These are phyloP conservation scores for Herpailurus yagouaroundi DNA, from an alignment of 2,113 vertebrate species.

Conservation along the genomic window DNA sequence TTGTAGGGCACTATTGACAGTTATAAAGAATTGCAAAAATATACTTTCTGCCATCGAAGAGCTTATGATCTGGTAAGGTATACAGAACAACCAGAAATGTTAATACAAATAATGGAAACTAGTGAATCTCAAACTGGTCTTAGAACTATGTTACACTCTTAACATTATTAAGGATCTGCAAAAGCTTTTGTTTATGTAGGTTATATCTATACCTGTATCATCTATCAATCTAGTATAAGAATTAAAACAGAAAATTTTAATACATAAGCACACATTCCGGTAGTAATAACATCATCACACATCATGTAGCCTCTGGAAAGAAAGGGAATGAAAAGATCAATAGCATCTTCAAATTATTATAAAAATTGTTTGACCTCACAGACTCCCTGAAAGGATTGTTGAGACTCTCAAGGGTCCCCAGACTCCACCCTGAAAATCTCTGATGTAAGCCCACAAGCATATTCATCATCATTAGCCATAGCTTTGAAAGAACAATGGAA, in stretches of 20 bases:
- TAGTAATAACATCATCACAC: neutral
- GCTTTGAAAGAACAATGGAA: neutral
- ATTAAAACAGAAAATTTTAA: neutral
- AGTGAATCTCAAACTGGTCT: neutral
- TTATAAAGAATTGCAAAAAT: neutral
- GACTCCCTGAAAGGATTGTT: neutral
- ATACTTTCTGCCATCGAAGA: neutral
- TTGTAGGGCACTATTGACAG: neutral
- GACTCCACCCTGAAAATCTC: neutral
- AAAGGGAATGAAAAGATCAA: neutral
- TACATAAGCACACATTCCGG: neutral
- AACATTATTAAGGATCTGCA: neutral
- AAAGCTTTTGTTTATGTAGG: neutral
- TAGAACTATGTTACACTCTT: neutral
- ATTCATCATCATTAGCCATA: neutral
- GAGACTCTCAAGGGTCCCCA: neutral
- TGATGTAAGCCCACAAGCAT: neutral
- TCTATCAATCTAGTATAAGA: neutral
- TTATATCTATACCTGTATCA: neutral
- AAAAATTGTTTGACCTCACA: constrained; percentile 28
- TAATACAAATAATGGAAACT: neutral
- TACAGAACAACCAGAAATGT: neutral
- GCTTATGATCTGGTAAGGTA: neutral
- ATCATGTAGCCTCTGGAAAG: neutral
- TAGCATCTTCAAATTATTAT: neutral